Evolutionary conservation across 2,888 invertebrate species (phyloP).

Genomic region (Steromphala cineraria): DNA sequence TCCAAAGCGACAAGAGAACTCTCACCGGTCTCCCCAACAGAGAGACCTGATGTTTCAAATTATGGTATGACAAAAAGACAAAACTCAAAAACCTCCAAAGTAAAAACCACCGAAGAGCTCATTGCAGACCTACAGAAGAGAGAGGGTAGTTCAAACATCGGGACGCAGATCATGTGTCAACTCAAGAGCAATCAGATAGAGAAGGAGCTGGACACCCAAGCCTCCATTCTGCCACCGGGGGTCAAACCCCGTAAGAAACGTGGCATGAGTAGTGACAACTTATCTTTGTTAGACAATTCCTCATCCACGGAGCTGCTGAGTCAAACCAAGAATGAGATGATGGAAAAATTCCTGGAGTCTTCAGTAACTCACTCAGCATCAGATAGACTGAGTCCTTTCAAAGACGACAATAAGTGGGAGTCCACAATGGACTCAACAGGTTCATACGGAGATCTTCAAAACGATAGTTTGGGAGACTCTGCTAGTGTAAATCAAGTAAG

Average conservation of each 20-base stretch:
- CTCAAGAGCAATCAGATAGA: constrained; percentile 70
- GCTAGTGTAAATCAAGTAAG: constrained; percentile 19
- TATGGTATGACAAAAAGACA: background rate
- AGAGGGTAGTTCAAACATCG: constrained; percentile 66
- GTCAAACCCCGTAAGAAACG: constrained; percentile 66
- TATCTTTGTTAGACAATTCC: constrained; percentile 48
- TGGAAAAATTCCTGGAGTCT: constrained; percentile 74
- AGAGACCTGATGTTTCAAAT: constrained; percentile 22
- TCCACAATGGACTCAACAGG: constrained; percentile 60
- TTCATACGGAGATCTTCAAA: constrained; percentile 39
- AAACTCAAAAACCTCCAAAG: constrained; percentile 76
- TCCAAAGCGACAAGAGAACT: background rate
- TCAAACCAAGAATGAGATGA: constrained; percentile 74
- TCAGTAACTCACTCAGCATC: constrained; percentile 60
- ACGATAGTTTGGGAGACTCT: background rate
- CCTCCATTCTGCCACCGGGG: constrained; percentile 67
- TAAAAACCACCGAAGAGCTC: constrained; percentile 88
- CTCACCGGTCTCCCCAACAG: constrained; percentile 1
- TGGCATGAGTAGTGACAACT: constrained; percentile 44
- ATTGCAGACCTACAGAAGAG: constrained; percentile 83
- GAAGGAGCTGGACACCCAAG: constrained; percentile 58
- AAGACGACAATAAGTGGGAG: constrained; percentile 79
- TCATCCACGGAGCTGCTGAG: constrained; percentile 56
- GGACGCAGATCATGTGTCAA: constrained; percentile 65
- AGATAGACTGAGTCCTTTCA: constrained; percentile 59